phyloP scores from a whole-genome alignment of 2,113 vertebrate species.

The Hipposideros armiger region DNA sequence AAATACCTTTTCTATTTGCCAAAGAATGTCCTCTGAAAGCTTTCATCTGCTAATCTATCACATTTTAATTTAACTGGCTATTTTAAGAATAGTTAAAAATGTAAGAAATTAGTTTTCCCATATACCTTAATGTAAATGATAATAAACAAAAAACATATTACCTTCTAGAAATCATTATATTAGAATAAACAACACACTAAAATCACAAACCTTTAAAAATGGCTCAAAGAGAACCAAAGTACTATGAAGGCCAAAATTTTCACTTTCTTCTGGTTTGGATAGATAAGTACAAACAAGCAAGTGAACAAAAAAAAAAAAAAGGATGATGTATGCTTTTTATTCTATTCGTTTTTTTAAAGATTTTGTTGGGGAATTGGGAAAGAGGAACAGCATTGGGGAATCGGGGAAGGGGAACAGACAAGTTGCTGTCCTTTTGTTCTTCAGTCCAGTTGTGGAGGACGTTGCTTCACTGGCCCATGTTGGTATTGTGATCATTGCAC shows the following conservation, averaged over 20 bases:
- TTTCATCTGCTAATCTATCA: background rate
- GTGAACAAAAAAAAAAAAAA: background rate
- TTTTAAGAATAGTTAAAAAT: conserved; percentile 23
- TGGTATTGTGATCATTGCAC: no score
- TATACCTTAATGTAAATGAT: background rate
- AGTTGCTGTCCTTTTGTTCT: no score
- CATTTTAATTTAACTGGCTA: conserved; percentile 9
- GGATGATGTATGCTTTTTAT: background rate
- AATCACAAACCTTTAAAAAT: conserved; percentile 4
- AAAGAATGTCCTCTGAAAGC: background rate
- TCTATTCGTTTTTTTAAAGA: background rate
- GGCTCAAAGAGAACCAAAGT: conserved; percentile 12
- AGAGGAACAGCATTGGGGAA: no score
- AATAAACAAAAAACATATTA: background rate
- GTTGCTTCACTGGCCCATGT: no score
- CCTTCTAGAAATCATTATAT: conserved; percentile 11
- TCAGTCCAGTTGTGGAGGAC: no score
- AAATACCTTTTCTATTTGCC: background rate
- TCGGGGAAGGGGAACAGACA: no score
- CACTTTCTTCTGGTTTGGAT: background rate
- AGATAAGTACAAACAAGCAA: background rate
- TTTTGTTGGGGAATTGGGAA: no score
- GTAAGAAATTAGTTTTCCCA: background rate
- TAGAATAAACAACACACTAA: background rate
- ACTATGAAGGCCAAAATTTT: background rate